Evolutionary conservation across 2,888 invertebrate genomes (phyloP), one percentile per base, ranked within the genome.

Genomic region (Melolontha melolontha): DNA sequence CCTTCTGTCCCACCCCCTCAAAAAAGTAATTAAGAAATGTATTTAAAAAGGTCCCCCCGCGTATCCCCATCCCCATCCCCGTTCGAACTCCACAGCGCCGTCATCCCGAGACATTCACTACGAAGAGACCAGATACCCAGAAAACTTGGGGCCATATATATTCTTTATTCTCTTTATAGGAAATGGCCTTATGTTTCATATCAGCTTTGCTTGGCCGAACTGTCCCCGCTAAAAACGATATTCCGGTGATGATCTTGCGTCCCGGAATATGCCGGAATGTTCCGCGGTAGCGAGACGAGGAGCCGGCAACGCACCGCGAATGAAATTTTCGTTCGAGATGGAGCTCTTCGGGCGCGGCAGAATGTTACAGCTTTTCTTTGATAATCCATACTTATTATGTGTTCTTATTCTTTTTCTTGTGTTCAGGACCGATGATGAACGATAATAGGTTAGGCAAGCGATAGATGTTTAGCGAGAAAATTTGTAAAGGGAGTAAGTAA

Each of bases 371-470:
- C 57, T 42, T 51, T 10, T 34, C 72, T 79, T 79, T 81, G 80
- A 81, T 82, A 82, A 82, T 82, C 82, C 82, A 81, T 82, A 82
- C 80, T 81, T 82, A 81, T 81, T 81, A 81, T 81, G 78, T 78
- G 79, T 79, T 80, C 79, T 79, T 79, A 77, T 78, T 80, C 80
- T 80, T 81, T 80, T 81, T 79, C 79, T 77, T 78, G 75, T 76
- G 77, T 78, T 76, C 75, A 75, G 75, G 76, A 74, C 78, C 75
- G 79, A 82, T 82, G 82, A 82, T 82, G 79, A 79, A 82, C 81
- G 82, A 80, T 82, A 82, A 82, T 82, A 81, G 82, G 80, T 78
- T 79, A 75, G 78, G 78, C 79, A 77, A 77, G 77, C 78, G 79
- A 79, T 79, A 78, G 79, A 78, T 74, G 71, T 72, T 73, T 72